Evolutionary conservation across 2,797 vertebrate species (phyloP).

Genomic region (Cyclopterus lumpus): DNA sequence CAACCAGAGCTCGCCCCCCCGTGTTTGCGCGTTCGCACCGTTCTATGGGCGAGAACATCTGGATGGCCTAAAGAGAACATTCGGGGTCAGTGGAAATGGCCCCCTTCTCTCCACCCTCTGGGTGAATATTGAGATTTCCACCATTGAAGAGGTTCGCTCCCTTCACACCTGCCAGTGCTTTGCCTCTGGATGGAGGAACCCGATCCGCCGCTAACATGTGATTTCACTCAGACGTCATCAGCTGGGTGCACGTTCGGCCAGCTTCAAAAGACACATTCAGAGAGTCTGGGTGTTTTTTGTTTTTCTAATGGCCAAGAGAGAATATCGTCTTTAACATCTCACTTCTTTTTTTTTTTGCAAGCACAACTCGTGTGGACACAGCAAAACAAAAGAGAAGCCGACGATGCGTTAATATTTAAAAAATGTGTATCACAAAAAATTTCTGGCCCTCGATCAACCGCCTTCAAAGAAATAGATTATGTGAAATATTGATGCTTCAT

Average conservation of each 20-base stretch:
- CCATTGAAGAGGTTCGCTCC: constrained; percentile 27
- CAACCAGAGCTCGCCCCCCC: constrained; percentile 47
- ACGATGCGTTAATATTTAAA: constrained; percentile 55
- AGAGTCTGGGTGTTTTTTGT: no score
- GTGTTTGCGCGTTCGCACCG: constrained; percentile 24
- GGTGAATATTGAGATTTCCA: constrained; percentile 74
- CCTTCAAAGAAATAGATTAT: constrained; percentile 69
- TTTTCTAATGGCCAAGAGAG: no score
- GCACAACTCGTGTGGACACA: background rate
- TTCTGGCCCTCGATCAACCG: constrained; percentile 44
- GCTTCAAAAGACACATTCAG: constrained; percentile 21
- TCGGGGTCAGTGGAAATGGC: constrained; percentile 74
- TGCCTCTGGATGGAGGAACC: constrained; percentile 53
- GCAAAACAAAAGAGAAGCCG: constrained; percentile 52
- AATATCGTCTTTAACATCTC: no score
- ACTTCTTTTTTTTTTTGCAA: no score
- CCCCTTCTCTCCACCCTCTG: constrained; percentile 37
- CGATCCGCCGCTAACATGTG: constrained; percentile 50
- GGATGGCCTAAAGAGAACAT: constrained; percentile 66
- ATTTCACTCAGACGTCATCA: constrained; percentile 34
- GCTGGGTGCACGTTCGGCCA: background rate
- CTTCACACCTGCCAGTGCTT: constrained; percentile 82
- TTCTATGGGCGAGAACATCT: constrained; percentile 74
- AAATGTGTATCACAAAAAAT: constrained; percentile 47
- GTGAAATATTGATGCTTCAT: constrained; percentile 89